Percentiles rank a stretch among this genome's conserved stretches.
These are phyloP conservation scores for Diorhabda elongata DNA, from an alignment of 1,140 invertebrate species.

Conservation along the genomic window DNA sequence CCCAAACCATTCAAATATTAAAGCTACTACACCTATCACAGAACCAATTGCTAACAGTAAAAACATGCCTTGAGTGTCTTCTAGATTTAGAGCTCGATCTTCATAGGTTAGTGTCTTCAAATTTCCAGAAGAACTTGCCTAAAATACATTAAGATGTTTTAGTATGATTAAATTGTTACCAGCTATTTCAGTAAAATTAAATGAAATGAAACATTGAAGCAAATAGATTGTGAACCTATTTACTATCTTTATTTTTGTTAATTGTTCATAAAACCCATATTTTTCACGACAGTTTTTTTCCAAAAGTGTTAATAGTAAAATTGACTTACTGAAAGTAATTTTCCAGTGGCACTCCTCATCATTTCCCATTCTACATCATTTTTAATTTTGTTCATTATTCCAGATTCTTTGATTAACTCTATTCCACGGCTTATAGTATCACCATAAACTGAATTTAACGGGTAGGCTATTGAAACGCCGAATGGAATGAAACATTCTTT, in stretches of 20 bases:
- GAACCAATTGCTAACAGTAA: conserved; percentile 64
- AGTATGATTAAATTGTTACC: no score
- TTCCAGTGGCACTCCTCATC: conserved; percentile 56
- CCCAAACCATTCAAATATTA: conserved; percentile 61
- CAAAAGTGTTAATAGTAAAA: no score
- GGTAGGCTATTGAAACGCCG: conserved; percentile 59
- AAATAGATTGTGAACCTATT: no score
- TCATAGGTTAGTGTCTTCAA: conserved; percentile 48
- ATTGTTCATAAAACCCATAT: no score
- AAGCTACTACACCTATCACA: conserved; percentile 53
- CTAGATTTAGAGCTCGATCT: conserved; percentile 65
- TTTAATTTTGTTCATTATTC: conserved; percentile 60
- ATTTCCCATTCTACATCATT: conserved; percentile 66
- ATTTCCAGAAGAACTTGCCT: conserved; percentile 35
- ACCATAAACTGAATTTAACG: conserved; percentile 58
- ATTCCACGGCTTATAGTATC: conserved; percentile 57
- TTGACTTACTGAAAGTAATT: conserved; percentile 53
- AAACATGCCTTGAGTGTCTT: conserved; percentile 77
- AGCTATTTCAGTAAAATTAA: no score
- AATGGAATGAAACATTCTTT: conserved; percentile 67
- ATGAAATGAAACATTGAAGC: no score
- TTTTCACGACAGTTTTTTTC: no score
- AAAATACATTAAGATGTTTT: conserved; percentile 8
- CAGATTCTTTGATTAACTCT: conserved; percentile 57
- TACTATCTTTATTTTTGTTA: no score